Base-by-base conservation (phyloP, 2,797 vertebrate genomes). In the Ctenosaura bakeri region DNA sequence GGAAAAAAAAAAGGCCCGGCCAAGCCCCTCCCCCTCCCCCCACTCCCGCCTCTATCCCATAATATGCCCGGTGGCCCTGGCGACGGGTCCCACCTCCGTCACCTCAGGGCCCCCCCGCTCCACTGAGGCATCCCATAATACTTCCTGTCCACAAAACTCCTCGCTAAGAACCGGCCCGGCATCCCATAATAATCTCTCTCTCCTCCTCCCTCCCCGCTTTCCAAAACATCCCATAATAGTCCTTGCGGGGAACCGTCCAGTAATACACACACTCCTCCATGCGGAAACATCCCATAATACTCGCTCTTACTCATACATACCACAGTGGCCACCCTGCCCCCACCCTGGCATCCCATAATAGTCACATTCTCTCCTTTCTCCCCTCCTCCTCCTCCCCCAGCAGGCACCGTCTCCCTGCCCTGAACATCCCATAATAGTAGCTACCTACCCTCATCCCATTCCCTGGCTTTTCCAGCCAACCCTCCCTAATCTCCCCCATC, bases 181-280 rank as follows among this genome's bases (percentile, higher is more conserved):
- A 97, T 97, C 97, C 97, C 96, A 97, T 97, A 97, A 97, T 97
- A 97, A 94, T 89, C 94, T 85, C 69, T 90, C 64, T 66, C 88
- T 93, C 93, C 80, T 86, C 92, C 94, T 59, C 20, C 6, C 32
- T n/a, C 86, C 94, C 93, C 76, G 82, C 88, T 93, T 90, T 82
- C 90, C 83, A 95, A 94, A 94, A 96, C 96, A 97, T 97, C 97
- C 97, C 97, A 98, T 98, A 97, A 97, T 97, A 97, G 91, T 95
- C 77, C 91, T 91, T 94, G 92, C 92, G 95, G 92, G 66, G 92
- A 95, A 91, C 92, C 95, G 95, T 94, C 94, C 94, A 94, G 96
- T 96, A 96, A 97, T 95, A 95, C 83, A 82, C 91, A 56, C 64
- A 26, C 26, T 14, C 66, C 26, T 29, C 64, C 64, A 86, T 92